Base-by-base conservation (phyloP, 2,797 vertebrate species). In the Sciaenops ocellatus region DNA sequence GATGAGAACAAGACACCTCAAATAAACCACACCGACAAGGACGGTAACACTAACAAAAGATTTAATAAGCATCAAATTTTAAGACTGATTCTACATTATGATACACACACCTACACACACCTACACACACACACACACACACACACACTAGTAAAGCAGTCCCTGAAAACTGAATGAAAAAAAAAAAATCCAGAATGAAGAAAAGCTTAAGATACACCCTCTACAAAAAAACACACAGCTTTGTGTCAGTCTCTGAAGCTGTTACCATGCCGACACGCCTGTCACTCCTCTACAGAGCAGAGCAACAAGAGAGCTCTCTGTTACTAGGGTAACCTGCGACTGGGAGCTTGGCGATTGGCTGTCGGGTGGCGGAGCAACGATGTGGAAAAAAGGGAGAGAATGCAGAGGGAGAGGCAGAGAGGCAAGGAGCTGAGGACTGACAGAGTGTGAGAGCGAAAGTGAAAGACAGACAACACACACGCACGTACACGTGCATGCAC, bases 241-340 rank as follows among this genome's bases (percentile, higher is more conserved):
- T 79, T 73, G 78, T 86, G 86, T 90, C 82, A 74, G 76, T 84
- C 73, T 78, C 69, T 48, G 67, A 66, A 87, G 82, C 73, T n/a
- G 90, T 92, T 87, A 46, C 89, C 85, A 90, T 88, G 87, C 83
- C 80, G 13, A 92, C 86, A 80, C 1, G 76, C 73, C 85, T 88
- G 89, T 92, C 89, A 86, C 67, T 82, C 71, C 86, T 87, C 75
- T 69, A 83, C 64, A 55, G 57, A 78, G 85, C 76, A 6, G 47
- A 66, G 85, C 79, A 83, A 88, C 61, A 86, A 83, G 68, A 87
- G 79, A 78, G 86, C 88, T 90, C 89, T 63, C 90, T 93, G 95
- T 95, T 95, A 93, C 95, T 91, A 94, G 63, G 94, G 94, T 92
- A 95, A 95, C 93, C 85, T 78, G 72, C 17, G 22, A 82, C 81